Evolutionary conservation across 2,888 invertebrate genomes (phyloP).

Genomic region (Metalampra italica): DNA sequence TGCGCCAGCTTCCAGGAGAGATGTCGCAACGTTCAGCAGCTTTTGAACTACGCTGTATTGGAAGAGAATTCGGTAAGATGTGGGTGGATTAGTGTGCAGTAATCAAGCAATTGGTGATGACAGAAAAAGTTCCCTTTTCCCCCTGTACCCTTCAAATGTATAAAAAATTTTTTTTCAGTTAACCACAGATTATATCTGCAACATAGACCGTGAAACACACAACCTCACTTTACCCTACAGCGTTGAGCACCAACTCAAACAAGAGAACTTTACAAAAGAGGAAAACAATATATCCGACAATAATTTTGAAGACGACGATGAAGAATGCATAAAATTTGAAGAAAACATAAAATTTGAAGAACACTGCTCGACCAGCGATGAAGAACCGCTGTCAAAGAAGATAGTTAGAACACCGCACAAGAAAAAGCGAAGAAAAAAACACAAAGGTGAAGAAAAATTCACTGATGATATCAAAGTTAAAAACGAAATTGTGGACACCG

Average conservation of each 20-base stretch:
- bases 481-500: slow-evolving; percentile 1
- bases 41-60: slow-evolving; percentile 22
- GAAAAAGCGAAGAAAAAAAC: slow-evolving; percentile 11
- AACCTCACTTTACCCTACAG: slow-evolving; percentile 1
- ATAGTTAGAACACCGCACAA: slow-evolving; percentile 10
- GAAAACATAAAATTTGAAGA: slow-evolving; percentile 2
- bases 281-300: background rate
- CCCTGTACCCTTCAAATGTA: too few relatives aligned
- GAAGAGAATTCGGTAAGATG: slow-evolving; percentile 18
- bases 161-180: slow-evolving; percentile 21
- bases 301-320: background rate
- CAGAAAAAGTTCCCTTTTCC: too few relatives aligned
- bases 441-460: slow-evolving; percentile 1
- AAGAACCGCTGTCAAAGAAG: slow-evolving; percentile 23
- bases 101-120: too few relatives aligned
- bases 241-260: background rate
- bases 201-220: slow-evolving; percentile 12
- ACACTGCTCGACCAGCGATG: slow-evolving; percentile 13
- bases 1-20: slow-evolving; percentile 33
- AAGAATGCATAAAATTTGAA: background rate
- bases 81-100: background rate
- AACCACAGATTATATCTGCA: slow-evolving; percentile 20
- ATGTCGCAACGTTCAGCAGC: slow-evolving; percentile 33
- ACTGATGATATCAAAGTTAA: background rate
- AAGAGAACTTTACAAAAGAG: background rate